Percentiles rank a stretch among this genome's conserved stretches.
Evolutionary conservation across 2,113 vertebrate species (phyloP).

Genomic region (Emydura subglobosa): DNA sequence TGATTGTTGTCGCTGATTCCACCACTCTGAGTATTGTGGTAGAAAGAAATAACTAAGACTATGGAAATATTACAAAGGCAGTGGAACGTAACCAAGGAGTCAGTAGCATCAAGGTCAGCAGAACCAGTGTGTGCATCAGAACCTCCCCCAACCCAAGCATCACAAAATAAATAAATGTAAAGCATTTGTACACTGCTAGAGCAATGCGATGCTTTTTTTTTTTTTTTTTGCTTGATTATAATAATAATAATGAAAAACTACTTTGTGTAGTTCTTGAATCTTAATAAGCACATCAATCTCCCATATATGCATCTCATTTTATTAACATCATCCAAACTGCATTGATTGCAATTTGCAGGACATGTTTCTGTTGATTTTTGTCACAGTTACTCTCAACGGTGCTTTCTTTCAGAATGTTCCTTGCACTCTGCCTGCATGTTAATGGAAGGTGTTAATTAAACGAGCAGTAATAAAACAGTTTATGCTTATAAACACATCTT

Average conservation of each 20-base stretch:
- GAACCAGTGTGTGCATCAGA: background rate
- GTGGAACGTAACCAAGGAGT: background rate
- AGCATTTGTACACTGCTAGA: background rate
- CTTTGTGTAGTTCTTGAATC: slow-evolving; percentile 30
- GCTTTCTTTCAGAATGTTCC: slow-evolving; percentile 63
- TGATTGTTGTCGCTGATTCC: background rate
- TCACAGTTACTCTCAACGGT: slow-evolving; percentile 63
- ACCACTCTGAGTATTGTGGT: background rate
- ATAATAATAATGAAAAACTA: slow-evolving; percentile 68
- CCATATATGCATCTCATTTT: slow-evolving; percentile 57
- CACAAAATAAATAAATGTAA: slow-evolving; percentile 1
- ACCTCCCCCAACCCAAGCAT: background rate
- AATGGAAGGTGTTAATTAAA: slow-evolving; percentile 72
- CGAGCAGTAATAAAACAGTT: slow-evolving; percentile 66
- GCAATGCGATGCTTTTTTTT: background rate
- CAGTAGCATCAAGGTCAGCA: background rate
- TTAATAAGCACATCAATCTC: slow-evolving; percentile 70
- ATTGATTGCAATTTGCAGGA: slow-evolving; percentile 60
- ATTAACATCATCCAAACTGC: slow-evolving; percentile 61
- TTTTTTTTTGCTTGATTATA: slow-evolving; percentile 23
- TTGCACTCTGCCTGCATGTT: slow-evolving; percentile 56
- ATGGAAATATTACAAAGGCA: background rate
- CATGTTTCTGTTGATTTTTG: slow-evolving; percentile 67
- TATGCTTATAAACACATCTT: slow-evolving; percentile 60
- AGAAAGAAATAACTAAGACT: background rate